phyloP scores from a whole-genome alignment of 2,888 invertebrate species.

The Notocelia uddmanniana region DNA sequence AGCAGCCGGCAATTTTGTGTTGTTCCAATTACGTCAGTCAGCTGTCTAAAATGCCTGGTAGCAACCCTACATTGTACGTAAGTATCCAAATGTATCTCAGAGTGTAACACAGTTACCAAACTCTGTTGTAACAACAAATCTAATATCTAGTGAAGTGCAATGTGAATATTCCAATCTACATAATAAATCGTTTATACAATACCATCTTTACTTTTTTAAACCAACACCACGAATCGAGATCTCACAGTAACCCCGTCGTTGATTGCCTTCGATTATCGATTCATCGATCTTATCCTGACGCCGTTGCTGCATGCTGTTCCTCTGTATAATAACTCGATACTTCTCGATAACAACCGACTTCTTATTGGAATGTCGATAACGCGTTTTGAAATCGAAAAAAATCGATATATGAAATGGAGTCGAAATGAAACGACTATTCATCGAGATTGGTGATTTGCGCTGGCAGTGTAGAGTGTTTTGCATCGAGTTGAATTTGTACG shows the following conservation, averaged over 20 bases:
- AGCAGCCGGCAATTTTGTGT: not conserved
- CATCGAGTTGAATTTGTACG: conserved; percentile 31
- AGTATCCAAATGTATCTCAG: not conserved
- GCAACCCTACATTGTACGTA: not conserved
- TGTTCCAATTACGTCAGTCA: not conserved
- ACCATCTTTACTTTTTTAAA: conserved; percentile 34
- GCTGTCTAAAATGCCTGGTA: not conserved
- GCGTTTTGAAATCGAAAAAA: conserved; percentile 44
- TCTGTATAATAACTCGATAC: conserved; percentile 49
- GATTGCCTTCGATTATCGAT: conserved; percentile 72
- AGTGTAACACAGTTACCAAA: not conserved
- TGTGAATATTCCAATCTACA: conserved; percentile 1
- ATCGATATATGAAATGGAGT: conserved; percentile 44
- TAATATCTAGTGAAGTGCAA: not conserved
- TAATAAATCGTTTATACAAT: conserved; percentile 23
- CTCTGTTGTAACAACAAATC: not conserved
- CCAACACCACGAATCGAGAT: conserved; percentile 39
- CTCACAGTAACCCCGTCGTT: conserved; percentile 53
- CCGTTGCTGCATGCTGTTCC: conserved; percentile 48
- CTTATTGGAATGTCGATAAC: conserved; percentile 49
- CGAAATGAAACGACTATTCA: conserved; percentile 44
- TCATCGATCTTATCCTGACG: conserved; percentile 61
- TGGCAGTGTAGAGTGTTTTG: conserved; percentile 31
- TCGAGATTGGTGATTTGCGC: conserved; percentile 39
- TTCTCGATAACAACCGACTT: conserved; percentile 45